Evolutionary conservation across 2,113 vertebrate species (phyloP).

Genomic region (Otus sunia): DNA sequence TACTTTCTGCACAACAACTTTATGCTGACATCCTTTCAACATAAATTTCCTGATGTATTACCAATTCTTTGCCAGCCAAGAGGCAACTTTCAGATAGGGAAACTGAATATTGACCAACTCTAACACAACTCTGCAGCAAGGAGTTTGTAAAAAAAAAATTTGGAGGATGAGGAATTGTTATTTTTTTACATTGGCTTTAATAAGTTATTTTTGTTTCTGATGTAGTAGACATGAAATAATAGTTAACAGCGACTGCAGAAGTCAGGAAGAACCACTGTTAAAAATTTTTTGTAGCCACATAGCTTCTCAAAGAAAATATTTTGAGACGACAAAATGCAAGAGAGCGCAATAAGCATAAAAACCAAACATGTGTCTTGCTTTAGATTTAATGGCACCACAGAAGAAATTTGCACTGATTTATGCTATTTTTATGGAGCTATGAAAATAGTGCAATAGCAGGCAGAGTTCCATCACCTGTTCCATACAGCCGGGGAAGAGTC

Average conservation of each 20-base stretch:
- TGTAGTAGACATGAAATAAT: not conserved
- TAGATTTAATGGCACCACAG: not conserved
- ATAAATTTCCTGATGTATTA: not conserved
- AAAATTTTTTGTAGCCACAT: not conserved
- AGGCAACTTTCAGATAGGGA: not conserved
- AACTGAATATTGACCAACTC: not conserved
- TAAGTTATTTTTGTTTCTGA: not conserved
- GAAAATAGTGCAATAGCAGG: not conserved
- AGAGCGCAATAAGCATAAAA: not conserved
- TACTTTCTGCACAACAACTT: not conserved
- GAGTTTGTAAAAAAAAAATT: not conserved
- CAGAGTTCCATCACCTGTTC: not conserved
- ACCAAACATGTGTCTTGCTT: not conserved
- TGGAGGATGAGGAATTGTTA: not conserved
- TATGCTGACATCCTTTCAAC: not conserved
- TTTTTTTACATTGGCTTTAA: not conserved
- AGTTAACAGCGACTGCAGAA: not conserved
- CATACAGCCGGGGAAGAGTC: not conserved
- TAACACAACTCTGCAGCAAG: not conserved
- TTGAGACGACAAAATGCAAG: not conserved
- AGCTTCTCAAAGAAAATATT: not conserved
- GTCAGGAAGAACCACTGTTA: not conserved
- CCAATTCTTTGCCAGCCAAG: not conserved
- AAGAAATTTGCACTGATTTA: not conserved
- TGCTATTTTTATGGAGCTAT: not conserved